A percentile compares a stretch with the other conserved stretches of the same genome.
Evolutionary conservation across 1,140 invertebrate genomes (phyloP).

Genomic region (Drosophila mauritiana): DNA sequence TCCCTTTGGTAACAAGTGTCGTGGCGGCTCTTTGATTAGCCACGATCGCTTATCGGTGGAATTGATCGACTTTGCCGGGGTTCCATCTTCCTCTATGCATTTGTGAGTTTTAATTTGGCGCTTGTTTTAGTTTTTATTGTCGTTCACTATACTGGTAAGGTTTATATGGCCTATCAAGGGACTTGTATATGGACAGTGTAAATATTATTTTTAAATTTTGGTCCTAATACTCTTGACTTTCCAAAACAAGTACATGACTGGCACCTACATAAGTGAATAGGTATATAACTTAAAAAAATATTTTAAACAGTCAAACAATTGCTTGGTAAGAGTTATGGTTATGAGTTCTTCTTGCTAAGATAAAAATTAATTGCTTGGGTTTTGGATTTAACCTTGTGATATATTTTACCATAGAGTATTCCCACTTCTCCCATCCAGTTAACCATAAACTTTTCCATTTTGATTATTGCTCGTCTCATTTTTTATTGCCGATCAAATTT

Average conservation of each 20-base stretch:
- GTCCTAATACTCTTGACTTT: too few species aligned
- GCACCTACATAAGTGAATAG: too few species aligned
- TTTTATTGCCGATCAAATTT: constrained; percentile 53
- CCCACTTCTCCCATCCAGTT: not conserved
- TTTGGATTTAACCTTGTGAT: not conserved
- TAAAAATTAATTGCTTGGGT: too few species aligned
- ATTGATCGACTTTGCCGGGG: constrained; percentile 22
- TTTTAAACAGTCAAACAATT: too few species aligned
- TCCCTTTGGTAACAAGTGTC: constrained; percentile 71
- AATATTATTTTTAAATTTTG: not conserved
- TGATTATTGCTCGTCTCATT: constrained; percentile 26
- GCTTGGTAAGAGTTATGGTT: not conserved
- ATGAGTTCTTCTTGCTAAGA: too few species aligned
- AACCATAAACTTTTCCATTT: constrained; percentile 33
- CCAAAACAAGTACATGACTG: too few species aligned
- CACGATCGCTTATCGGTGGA: constrained; percentile 42
- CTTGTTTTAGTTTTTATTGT: constrained; percentile 44
- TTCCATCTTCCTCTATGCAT: constrained; percentile 6
- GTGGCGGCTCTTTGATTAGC: constrained; percentile 58
- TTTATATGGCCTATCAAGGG: not conserved
- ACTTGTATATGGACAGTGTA: not conserved
- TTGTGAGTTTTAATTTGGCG: constrained; percentile 59
- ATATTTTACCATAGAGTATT: not conserved
- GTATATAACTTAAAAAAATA: too few species aligned
- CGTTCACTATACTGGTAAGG: not conserved